Evolutionary conservation across 2,888 invertebrate genomes (phyloP).

Genomic region (Blomia tropicalis): DNA sequence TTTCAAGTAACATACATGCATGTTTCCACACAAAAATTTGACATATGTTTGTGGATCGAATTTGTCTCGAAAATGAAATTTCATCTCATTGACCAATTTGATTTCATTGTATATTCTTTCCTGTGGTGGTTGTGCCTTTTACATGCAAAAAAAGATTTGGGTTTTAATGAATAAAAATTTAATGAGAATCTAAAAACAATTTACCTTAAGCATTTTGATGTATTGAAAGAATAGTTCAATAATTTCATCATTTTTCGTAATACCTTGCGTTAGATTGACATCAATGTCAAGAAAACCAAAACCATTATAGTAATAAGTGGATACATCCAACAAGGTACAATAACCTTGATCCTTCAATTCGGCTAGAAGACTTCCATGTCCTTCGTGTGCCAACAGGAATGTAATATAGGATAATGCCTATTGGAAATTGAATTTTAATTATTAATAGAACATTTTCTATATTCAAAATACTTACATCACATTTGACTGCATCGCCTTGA

Average conservation of each 20-base stretch:
- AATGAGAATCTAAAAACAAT: not conserved
- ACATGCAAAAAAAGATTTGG: too few relatives aligned
- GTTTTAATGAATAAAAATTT: too few relatives aligned
- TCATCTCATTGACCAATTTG: slow-evolving; percentile 56
- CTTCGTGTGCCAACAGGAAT: slow-evolving; percentile 88
- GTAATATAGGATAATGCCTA: slow-evolving; percentile 77
- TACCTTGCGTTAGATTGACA: slow-evolving; percentile 79
- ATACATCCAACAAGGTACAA: slow-evolving; percentile 14
- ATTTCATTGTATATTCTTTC: slow-evolving; percentile 87
- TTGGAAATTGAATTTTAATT: not conserved
- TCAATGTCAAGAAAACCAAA: slow-evolving; percentile 69
- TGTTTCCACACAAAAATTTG: slow-evolving; percentile 47
- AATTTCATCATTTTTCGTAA: slow-evolving; percentile 76
- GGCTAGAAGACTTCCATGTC: slow-evolving; percentile 77
- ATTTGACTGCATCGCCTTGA: not conserved
- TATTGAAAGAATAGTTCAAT: slow-evolving; percentile 67
- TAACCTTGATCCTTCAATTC: slow-evolving; percentile 57
- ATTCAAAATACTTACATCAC: too few relatives aligned
- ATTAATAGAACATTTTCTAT: not conserved
- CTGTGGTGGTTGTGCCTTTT: slow-evolving; percentile 48
- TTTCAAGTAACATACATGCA: slow-evolving; percentile 42
- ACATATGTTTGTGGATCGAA: slow-evolving; percentile 58
- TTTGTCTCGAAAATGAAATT: slow-evolving; percentile 72
- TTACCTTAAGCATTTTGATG: slow-evolving; percentile 54
- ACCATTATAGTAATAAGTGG: slow-evolving; percentile 39